phyloP scores from a whole-genome alignment of 1,140 invertebrate genomes.

The Scaptomyza graminum region DNA sequence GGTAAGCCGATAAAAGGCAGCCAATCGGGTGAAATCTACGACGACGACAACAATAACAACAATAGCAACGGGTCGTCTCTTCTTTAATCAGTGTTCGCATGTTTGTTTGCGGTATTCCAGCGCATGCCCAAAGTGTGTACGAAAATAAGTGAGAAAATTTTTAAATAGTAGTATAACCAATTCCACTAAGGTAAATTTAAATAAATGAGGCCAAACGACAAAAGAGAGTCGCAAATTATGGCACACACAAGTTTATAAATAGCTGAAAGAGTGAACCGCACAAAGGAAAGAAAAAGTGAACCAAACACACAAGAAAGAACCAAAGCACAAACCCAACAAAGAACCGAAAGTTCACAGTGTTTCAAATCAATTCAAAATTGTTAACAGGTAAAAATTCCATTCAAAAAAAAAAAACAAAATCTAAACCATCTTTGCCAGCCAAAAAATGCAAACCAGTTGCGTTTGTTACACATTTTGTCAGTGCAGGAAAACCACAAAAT shows the following conservation, averaged over 20 bases:
- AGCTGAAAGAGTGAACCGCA: conserved; percentile 1
- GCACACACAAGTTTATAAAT: conserved; percentile 60
- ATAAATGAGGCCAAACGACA: conserved; percentile 65
- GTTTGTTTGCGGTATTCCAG: conserved; percentile 8
- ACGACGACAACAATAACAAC: conserved; percentile 35
- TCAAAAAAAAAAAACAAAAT: conserved; percentile 6
- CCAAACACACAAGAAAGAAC: conserved; percentile 17
- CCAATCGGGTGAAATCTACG: conserved; percentile 74
- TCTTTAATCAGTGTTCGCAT: conserved; percentile 34
- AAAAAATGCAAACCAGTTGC: conserved; percentile 57
- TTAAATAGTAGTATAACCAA: conserved; percentile 36
- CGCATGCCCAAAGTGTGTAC: conserved; percentile 56
- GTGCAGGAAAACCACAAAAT: conserved; percentile 11
- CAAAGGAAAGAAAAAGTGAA: conserved; percentile 67
- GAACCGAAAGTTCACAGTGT: conserved; percentile 17
- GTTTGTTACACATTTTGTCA: conserved; percentile 71
- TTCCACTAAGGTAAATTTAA: conserved; percentile 58
- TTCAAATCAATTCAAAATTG: neutral
- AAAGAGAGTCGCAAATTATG: conserved; percentile 65
- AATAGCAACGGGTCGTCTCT: conserved; percentile 37
- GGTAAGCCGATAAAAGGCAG: conserved; percentile 21
- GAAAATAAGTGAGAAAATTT: conserved; percentile 48
- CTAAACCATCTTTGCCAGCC: conserved; percentile 7
- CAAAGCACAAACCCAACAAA: conserved; percentile 13
- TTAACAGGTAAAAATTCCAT: conserved; percentile 39